These are phyloP conservation scores for Palaemon carinicauda DNA, from an alignment of 1,140 invertebrate genomes.

Conservation along the genomic window DNA sequence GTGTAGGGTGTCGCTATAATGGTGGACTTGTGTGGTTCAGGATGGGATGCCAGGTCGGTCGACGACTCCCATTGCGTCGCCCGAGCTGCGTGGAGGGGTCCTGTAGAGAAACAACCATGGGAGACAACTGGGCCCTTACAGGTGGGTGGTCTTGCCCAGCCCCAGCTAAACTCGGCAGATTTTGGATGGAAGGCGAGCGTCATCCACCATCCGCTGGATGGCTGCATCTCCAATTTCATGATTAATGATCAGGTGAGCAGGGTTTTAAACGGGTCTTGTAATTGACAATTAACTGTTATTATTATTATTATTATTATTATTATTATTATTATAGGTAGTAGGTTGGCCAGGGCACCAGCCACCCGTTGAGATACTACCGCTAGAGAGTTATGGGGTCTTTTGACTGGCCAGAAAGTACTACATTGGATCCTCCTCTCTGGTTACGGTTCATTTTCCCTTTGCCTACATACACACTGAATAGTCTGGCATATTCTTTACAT, in stretches of 20 bases:
- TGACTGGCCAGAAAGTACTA: too few relatives aligned
- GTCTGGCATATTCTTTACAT: too few relatives aligned
- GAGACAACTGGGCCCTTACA: neutral
- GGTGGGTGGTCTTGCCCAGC: constrained; percentile 30
- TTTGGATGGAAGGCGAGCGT: constrained; percentile 21
- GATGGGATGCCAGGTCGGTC: neutral
- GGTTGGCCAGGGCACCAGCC: too few relatives aligned
- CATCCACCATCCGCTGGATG: neutral
- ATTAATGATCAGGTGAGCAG: constrained; percentile 27
- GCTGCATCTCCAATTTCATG: constrained; percentile 18
- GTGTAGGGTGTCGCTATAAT: constrained; percentile 1
- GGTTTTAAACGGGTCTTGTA: too few relatives aligned
- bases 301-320: too few relatives aligned
- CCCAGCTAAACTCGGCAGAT: neutral
- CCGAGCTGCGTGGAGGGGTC: neutral
- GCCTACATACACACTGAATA: too few relatives aligned
- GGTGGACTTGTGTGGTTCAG: constrained; percentile 23
- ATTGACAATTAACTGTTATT: too few relatives aligned
- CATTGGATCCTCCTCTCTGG: too few relatives aligned
- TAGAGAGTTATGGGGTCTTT: too few relatives aligned
- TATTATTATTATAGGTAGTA: too few relatives aligned
- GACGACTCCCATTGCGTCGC: constrained; percentile 5
- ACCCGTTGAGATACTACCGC: too few relatives aligned
- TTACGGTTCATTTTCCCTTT: too few relatives aligned
- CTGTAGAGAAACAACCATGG: neutral